These are phyloP conservation scores for Zelostemma sp. DNA, from an alignment of 1,140 invertebrate genomes.

Conservation along the genomic window DNA sequence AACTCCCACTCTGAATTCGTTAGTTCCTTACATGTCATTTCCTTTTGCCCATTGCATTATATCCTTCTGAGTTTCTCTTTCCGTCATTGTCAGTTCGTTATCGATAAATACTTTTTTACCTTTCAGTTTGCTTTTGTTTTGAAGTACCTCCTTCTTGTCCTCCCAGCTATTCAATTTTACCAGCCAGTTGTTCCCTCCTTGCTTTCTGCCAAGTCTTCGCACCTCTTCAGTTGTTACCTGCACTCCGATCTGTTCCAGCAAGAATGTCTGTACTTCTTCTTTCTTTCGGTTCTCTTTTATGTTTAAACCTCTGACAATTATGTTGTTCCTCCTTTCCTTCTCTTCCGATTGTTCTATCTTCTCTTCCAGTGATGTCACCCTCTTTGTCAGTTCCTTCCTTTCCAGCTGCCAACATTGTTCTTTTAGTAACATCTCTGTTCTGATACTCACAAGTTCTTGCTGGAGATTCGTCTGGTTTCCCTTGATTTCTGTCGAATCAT, in stretches of 20 bases:
- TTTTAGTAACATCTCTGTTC: no score
- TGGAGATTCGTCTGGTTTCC: no score
- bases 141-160: constrained; percentile 26
- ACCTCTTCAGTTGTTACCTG: constrained; percentile 1
- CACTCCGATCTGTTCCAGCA: background rate
- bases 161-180: background rate
- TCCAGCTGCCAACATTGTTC: no score
- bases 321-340: background rate
- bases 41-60: constrained; percentile 16
- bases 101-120: no score
- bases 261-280: background rate
- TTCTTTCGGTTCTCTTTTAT: no score
- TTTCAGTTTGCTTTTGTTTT: constrained; percentile 8
- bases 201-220: background rate
- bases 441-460: no score
- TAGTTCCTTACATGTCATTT: constrained; percentile 4
- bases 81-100: constrained; percentile 27
- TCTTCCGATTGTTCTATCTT: no score
- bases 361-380: background rate
- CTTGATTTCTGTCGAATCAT: no score
- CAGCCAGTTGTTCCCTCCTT: background rate
- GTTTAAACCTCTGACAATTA: no score
- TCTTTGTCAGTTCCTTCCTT: background rate
- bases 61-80: constrained; percentile 22
- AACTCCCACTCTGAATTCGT: constrained; percentile 1